Conservation (phyloP, 2,113 vertebrate genomes). For the Pantherophis guttatus region DNA sequence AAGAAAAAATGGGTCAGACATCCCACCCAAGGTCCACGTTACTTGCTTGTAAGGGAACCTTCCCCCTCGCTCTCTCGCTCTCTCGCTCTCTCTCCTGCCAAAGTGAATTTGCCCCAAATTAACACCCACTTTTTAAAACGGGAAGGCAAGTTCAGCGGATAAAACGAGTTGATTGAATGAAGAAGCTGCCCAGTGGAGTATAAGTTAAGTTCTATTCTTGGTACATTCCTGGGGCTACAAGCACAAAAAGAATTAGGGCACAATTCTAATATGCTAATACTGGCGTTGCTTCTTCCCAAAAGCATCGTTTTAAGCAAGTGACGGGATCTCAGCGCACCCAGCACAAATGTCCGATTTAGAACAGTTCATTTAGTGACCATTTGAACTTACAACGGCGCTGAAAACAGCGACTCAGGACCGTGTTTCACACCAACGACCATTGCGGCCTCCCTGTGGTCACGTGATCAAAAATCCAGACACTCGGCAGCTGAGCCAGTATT, state of each 20-base stretch:
- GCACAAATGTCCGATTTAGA: background rate
- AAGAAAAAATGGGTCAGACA: background rate
- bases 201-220: background rate
- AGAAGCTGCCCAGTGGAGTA: background rate
- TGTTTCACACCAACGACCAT: no score
- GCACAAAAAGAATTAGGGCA: background rate
- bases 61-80: background rate
- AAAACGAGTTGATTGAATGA: background rate
- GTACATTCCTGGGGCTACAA: background rate
- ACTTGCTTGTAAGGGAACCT: background rate
- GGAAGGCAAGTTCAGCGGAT: background rate
- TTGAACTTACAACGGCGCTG: no score
- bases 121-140: rapidly evolving
- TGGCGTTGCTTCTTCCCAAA: background rate
- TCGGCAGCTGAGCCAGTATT: no score
- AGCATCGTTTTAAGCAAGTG: background rate
- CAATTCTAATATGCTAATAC: background rate
- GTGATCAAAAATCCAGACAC: no score
- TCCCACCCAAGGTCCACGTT: background rate
- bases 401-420: no score
- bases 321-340: background rate
- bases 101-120: background rate
- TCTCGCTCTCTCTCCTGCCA: background rate
- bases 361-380: no score
- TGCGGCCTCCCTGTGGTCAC: no score